phyloP scores from a whole-genome alignment of 2,888 invertebrate genomes.

The Parnassius glacialis region DNA sequence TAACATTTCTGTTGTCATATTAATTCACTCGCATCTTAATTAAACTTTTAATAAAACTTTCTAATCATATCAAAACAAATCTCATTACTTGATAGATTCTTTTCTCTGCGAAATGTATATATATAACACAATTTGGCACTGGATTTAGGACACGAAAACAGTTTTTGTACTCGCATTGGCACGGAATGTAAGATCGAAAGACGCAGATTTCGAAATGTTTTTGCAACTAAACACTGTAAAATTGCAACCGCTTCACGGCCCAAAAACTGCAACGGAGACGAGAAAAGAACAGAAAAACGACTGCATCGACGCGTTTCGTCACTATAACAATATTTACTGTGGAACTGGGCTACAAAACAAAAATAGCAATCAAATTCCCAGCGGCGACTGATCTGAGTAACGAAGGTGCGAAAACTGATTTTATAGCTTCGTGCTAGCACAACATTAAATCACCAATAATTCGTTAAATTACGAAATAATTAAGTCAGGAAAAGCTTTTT shows the following conservation, averaged over 20 bases:
- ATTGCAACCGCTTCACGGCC: slow-evolving; percentile 43
- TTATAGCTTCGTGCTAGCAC: slow-evolving; percentile 41
- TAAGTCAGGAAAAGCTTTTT: slow-evolving; percentile 62
- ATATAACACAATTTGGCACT: slow-evolving; percentile 48
- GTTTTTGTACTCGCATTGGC: slow-evolving; percentile 46
- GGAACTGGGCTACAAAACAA: slow-evolving; percentile 69
- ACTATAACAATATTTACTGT: slow-evolving; percentile 73
- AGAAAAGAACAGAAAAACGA: slow-evolving; percentile 39
- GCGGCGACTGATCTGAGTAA: slow-evolving; percentile 26
- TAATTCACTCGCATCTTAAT: neutral
- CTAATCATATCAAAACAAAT: neutral
- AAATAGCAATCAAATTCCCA: slow-evolving; percentile 54
- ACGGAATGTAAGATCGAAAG: slow-evolving; percentile 37
- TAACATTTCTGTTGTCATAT: neutral
- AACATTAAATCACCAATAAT: slow-evolving; percentile 41
- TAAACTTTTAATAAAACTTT: neutral
- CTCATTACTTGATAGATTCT: neutral
- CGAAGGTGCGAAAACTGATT: slow-evolving; percentile 3
- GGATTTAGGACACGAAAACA: slow-evolving; percentile 42
- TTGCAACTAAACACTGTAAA: slow-evolving; percentile 36
- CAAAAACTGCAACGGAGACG: slow-evolving; percentile 36
- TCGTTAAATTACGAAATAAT: slow-evolving; percentile 44
- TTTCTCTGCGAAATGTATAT: slow-evolving; percentile 6
- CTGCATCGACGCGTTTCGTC: slow-evolving; percentile 55
- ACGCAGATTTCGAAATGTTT: slow-evolving; percentile 49